Evolutionary conservation across 2,888 invertebrate genomes (phyloP), one percentile per base, ranked within the genome.

Genomic region (Candidula unifasciata): DNA sequence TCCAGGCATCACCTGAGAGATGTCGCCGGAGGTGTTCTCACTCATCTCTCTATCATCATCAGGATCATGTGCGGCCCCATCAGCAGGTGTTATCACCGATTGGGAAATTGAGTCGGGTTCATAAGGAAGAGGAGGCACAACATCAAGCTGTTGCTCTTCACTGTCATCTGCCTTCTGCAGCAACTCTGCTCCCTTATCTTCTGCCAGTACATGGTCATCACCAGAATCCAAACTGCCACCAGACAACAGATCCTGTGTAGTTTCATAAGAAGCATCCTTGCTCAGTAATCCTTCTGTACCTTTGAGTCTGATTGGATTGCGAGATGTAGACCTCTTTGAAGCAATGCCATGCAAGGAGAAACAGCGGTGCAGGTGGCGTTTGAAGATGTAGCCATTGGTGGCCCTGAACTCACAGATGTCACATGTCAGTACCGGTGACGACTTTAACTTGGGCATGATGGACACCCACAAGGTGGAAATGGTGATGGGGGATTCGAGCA

Each of bases 391-490:
- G 21, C 60, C 33, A 69, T 81, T 85, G 18, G 81, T 35, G 44
- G 76, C 85, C 33, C 81, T 85, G 69, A 85, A 85, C 60, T 78
- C 81, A 81, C 85, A 85, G 27, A 85, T 80, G 52, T 85, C 85
- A 77, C 85, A 85, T 16, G 81, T 78, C 21, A 77, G 66, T 60
- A 82, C n/a, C 18, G 80, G 69, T 57, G 82, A 64, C 27, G 6
- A 60, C 37, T 82, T 82, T 82, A 74, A 3, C 73, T 82, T 82
- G 6, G 82, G 73, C 82, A 82, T 82, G 57, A 8, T 71, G 54
- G n/a, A 60, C 44, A 30, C n/a, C n/a, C 13, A 13, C 57, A 54
- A 33, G 16, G 3, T 21, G 57, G 57, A n/a, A 64, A 54, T 64
- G 33, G 24, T 33, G 24, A 73, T 3, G 37, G 13, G 57, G 33